phyloP scores from a whole-genome alignment of 2,797 vertebrate species.

The Falco rusticolus region DNA sequence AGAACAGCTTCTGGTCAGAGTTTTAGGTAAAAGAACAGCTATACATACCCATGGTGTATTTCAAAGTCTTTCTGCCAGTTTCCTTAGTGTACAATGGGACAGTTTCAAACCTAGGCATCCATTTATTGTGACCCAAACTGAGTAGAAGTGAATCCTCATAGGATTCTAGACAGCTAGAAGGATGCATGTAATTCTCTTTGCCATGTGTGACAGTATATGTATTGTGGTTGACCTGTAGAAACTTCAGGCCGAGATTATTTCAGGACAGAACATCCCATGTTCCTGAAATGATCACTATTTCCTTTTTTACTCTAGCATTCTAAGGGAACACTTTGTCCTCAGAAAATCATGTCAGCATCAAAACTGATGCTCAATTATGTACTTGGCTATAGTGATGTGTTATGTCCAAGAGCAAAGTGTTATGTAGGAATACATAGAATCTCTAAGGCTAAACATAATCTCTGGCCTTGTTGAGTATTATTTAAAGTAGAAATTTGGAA shows the following conservation, averaged over 20 bases:
- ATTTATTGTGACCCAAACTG: background rate
- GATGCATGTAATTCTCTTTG: background rate
- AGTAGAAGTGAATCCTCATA: background rate
- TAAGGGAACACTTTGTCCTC: background rate
- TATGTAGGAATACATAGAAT: background rate
- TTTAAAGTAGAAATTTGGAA: background rate
- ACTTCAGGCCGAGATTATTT: background rate
- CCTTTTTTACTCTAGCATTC: background rate
- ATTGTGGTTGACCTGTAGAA: background rate
- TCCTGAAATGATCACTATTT: background rate
- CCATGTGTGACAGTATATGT: background rate
- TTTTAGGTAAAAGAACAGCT: too few species aligned
- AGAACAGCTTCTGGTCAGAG: too few species aligned
- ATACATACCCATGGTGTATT: too few species aligned
- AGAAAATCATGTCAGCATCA: background rate
- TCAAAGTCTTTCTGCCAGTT: too few species aligned
- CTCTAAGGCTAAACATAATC: background rate
- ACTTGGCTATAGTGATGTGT: background rate
- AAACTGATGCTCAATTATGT: accelerated
- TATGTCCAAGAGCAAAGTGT: background rate
- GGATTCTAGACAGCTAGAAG: background rate
- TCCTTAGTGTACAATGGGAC: background rate
- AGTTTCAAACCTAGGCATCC: background rate
- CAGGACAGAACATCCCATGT: background rate
- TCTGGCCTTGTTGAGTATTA: background rate